Percentiles rank a stretch among this genome's conserved stretches.
These are phyloP conservation scores for Baccha elongata DNA, from an alignment of 2,888 invertebrate genomes.

Conservation along the genomic window DNA sequence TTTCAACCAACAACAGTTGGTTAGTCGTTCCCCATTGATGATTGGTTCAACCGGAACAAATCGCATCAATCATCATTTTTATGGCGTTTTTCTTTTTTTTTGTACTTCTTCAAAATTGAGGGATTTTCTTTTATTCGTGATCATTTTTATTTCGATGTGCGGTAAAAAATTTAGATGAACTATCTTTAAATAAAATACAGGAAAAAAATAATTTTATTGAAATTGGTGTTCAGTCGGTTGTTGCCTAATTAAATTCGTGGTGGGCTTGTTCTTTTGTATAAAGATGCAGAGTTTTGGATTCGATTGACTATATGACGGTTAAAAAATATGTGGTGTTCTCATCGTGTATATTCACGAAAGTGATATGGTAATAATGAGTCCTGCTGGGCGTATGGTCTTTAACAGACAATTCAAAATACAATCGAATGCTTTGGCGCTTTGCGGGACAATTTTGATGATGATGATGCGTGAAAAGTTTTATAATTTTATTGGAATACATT, in stretches of 20 bases:
- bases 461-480: slow-evolving; percentile 67
- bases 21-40: slow-evolving; percentile 21
- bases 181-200: neutral
- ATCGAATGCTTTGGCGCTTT: slow-evolving; percentile 59
- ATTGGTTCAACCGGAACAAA: slow-evolving; percentile 68
- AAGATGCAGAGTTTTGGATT: slow-evolving; percentile 21
- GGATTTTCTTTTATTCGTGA: slow-evolving; percentile 15
- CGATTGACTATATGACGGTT: slow-evolving; percentile 34
- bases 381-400: slow-evolving; percentile 58
- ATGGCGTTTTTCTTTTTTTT: slow-evolving; percentile 48
- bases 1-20: slow-evolving; percentile 30
- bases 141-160: slow-evolving; percentile 40
- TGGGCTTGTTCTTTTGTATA: slow-evolving; percentile 57
- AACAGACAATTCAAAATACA: slow-evolving; percentile 31
- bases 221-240: slow-evolving; percentile 62
- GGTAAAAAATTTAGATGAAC: slow-evolving; percentile 47
- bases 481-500: slow-evolving; percentile 69
- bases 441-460: slow-evolving; percentile 44
- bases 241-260: slow-evolving; percentile 72
- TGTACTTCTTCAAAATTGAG: neutral
- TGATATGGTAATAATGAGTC: slow-evolving; percentile 66
- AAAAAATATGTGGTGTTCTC: slow-evolving; percentile 57
- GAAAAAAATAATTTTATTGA: slow-evolving; percentile 48
- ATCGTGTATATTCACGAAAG: slow-evolving; percentile 36
- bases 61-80: slow-evolving; percentile 68